Evolutionary conservation across 2,113 vertebrate genomes (phyloP).

Genomic region (Coreoperca whiteheadi): DNA sequence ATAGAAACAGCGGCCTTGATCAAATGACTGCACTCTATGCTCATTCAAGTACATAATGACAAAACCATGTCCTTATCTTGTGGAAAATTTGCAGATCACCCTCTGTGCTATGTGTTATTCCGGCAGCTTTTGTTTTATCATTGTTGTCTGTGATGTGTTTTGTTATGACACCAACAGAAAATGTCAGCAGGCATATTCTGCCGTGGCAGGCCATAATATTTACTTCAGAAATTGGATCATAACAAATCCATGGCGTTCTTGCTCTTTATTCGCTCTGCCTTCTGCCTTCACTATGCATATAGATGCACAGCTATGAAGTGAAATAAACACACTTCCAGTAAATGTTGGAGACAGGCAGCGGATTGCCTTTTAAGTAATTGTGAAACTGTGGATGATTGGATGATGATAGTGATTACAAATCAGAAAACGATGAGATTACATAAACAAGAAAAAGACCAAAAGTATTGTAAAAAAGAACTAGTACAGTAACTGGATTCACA

Average conservation of each 20-base stretch:
- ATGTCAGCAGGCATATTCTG: constrained; percentile 38
- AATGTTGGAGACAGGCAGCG: neutral
- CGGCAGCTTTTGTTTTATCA: constrained; percentile 36
- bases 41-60: neutral
- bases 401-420: no score
- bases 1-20: neutral
- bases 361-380: neutral
- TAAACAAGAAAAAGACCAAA: neutral
- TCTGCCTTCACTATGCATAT: neutral
- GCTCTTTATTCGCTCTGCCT: neutral
- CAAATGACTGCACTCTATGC: neutral
- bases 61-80: constrained; percentile 2
- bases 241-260: constrained; percentile 20
- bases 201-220: constrained; percentile 66
- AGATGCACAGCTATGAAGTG: neutral
- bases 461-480: no score
- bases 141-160: constrained; percentile 41
- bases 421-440: neutral
- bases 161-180: constrained; percentile 60
- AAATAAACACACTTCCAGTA: neutral
- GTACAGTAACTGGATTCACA: neutral
- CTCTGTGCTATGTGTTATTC: constrained; percentile 19
- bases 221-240: constrained; percentile 20
- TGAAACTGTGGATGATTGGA: no score
- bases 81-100: neutral